A percentile compares a stretch with the other conserved stretches of the same genome.
These are phyloP conservation scores for Acrossocheilus fasciatus DNA, from an alignment of 2,797 vertebrate genomes.

Conservation along the genomic window DNA sequence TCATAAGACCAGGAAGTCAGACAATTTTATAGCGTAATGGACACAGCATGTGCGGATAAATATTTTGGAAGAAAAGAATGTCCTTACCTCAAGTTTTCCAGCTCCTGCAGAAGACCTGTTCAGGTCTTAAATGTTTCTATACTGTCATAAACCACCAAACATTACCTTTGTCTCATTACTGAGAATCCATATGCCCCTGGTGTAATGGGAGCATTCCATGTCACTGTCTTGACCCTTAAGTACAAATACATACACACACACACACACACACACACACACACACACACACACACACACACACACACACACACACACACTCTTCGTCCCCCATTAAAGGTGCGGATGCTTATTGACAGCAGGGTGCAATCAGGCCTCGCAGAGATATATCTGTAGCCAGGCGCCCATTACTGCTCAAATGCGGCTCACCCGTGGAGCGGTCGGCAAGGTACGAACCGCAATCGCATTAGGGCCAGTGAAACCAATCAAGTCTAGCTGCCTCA, in stretches of 20 bases:
- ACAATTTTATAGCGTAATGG: not conserved
- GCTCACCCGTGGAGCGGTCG: conserved; percentile 51
- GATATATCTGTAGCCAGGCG: conserved; percentile 56
- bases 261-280: conserved; percentile 8
- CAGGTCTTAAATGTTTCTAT: conserved; percentile 32
- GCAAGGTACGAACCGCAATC: conserved; percentile 50
- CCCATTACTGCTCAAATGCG: conserved; percentile 55
- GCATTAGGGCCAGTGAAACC: conserved; percentile 60
- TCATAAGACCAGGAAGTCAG: conserved; percentile 6
- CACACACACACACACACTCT: conserved; percentile 32
- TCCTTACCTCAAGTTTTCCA: conserved; percentile 56
- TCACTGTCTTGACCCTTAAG: conserved; percentile 58
- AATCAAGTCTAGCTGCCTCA: conserved; percentile 57
- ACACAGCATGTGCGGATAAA: conserved; percentile 23
- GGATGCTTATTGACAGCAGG: conserved; percentile 62
- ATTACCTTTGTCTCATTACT: conserved; percentile 62
- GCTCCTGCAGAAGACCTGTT: not conserved
- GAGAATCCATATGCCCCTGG: conserved; percentile 52
- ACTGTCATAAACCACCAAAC: conserved; percentile 40
- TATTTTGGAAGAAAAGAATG: conserved; percentile 25
- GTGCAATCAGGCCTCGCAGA: conserved; percentile 60
- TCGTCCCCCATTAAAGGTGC: conserved; percentile 59
- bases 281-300: conserved; percentile 15
- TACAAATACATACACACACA: conserved; percentile 8
- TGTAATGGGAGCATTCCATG: conserved; percentile 54